phyloP scores from a whole-genome alignment of 2,113 vertebrate species.

The Pelmatolapia mariae region DNA sequence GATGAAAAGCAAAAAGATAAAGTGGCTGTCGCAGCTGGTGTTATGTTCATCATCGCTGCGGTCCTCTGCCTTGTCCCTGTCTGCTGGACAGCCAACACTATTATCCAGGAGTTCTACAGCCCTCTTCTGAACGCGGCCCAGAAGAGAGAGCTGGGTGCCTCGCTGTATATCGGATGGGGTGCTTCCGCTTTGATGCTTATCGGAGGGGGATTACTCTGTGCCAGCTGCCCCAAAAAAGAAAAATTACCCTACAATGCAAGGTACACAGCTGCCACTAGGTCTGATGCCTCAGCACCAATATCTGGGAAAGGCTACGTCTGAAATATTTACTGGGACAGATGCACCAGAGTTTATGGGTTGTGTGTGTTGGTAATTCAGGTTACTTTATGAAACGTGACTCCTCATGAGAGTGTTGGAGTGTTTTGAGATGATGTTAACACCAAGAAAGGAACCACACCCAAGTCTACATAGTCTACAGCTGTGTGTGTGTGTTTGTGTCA shows the following conservation, averaged over 20 bases:
- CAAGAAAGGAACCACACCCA: conserved; percentile 21
- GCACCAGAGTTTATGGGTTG: not conserved
- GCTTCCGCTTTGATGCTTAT: conserved; percentile 68
- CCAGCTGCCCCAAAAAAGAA: conserved; percentile 61
- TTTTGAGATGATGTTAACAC: not conserved
- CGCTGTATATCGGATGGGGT: conserved; percentile 74
- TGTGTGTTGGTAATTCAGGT: not conserved
- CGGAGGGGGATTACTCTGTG: conserved; percentile 71
- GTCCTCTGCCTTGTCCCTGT: conserved; percentile 68
- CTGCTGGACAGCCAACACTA: conserved; percentile 68
- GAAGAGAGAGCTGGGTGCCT: conserved; percentile 72
- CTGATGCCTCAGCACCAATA: conserved; percentile 39
- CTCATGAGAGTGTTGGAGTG: not conserved
- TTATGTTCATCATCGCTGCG: conserved; percentile 62
- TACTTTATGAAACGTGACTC: not conserved
- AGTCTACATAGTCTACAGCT: not conserved
- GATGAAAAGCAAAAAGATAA: conserved; percentile 57
- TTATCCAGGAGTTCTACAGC: conserved; percentile 74
- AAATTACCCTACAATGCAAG: conserved; percentile 30
- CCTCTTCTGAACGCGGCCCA: conserved; percentile 39
- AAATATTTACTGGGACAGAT: conserved; percentile 26
- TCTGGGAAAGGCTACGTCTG: conserved; percentile 63
- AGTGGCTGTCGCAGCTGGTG: conserved; percentile 61
- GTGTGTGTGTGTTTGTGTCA: not conserved
- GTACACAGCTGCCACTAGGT: conserved; percentile 58